phyloP scores from a whole-genome alignment of 2,113 vertebrate species.

The Oxygymnocypris stewartii region DNA sequence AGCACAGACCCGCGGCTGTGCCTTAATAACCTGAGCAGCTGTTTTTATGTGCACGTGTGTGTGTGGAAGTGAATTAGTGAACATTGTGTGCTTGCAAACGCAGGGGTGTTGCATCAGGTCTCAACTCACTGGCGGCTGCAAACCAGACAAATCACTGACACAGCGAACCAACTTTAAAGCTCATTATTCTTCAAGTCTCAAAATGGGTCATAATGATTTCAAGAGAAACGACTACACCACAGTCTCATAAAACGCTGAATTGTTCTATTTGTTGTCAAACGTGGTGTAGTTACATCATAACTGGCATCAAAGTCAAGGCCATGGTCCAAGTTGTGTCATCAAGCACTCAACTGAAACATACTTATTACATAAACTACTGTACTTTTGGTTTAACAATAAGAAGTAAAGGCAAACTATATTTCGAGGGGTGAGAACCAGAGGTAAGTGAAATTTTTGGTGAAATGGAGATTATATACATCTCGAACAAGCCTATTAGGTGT shows the following conservation, averaged over 20 bases:
- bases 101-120: constrained; percentile 40
- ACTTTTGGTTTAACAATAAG: neutral
- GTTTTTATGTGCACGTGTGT: constrained; percentile 18
- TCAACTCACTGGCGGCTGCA: constrained; percentile 58
- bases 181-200: constrained; percentile 56
- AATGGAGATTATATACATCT: too few species aligned
- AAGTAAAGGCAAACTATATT: too few species aligned
- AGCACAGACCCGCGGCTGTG: neutral
- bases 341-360: neutral
- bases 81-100: constrained; percentile 16
- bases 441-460: too few species aligned
- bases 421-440: too few species aligned
- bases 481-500: too few species aligned
- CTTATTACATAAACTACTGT: neutral
- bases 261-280: neutral
- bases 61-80: neutral
- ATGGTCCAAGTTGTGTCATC: neutral
- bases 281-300: neutral
- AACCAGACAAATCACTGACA: constrained; percentile 58
- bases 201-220: constrained; percentile 36
- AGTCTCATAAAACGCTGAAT: neutral
- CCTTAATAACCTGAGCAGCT: constrained; percentile 11
- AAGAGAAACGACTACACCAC: neutral
- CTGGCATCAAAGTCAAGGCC: neutral
- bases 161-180: constrained; percentile 50